Conservation (phyloP, 2,888 invertebrate genomes). For the Autographa gamma region DNA sequence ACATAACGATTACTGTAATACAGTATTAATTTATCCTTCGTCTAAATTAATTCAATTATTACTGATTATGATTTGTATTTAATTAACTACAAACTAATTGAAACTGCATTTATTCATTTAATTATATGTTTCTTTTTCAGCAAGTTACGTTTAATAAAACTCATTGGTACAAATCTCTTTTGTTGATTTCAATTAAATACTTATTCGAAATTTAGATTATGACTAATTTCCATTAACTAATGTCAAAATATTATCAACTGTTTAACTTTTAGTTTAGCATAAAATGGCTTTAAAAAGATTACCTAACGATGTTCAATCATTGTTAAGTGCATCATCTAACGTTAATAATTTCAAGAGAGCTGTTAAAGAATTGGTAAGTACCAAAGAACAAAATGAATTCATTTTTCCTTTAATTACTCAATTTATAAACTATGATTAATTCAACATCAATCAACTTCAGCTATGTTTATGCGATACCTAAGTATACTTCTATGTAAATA, state of each 20-base stretch:
- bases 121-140: not conserved
- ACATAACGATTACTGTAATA: not conserved
- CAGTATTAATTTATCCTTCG: not conserved
- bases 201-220: constrained; percentile 33
- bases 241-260: constrained; percentile 36
- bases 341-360: constrained; percentile 89
- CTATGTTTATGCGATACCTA: too few relatives aligned
- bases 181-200: constrained; percentile 5
- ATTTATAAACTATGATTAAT: too few relatives aligned
- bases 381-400: too few relatives aligned
- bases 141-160: not conserved
- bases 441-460: not conserved
- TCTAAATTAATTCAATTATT: too few relatives aligned
- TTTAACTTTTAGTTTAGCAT: constrained; percentile 12
- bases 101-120: not conserved
- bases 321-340: constrained; percentile 88
- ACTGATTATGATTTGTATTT: not conserved
- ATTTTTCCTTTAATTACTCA: too few relatives aligned
- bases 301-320: constrained; percentile 81
- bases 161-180: constrained; percentile 14
- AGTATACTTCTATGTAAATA: not conserved
- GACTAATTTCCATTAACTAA: constrained; percentile 1
- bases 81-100: not conserved
- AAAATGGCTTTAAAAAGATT: constrained; percentile 74
- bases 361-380: constrained; percentile 90